Evolutionary conservation across 2,797 vertebrate genomes (phyloP), one percentile per base, ranked within the genome.

Genomic region (Salmo trutta): DNA sequence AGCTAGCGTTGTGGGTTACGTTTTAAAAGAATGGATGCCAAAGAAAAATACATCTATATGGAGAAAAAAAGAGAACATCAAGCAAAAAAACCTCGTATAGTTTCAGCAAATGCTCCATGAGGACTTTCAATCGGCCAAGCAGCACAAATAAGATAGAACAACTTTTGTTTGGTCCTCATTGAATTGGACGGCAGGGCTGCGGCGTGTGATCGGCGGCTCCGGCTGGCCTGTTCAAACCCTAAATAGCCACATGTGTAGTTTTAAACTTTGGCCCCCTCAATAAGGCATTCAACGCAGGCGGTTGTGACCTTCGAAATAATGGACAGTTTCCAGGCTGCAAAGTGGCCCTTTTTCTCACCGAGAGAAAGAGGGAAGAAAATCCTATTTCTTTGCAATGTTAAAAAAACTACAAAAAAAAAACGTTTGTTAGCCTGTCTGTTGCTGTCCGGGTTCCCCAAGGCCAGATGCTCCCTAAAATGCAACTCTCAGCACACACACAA

Each of bases 101-200:
- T 96, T 94, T 94, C 90, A 92, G 92, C 93, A 96, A 96, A 97
- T 96, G 95, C 95, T 83, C 90, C 84, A 83, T 84, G 82, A 93
- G 90, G 94, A 86, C 94, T 95, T 93, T 93, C 92, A 96, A 90
- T 94, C 96, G 95, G 91, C 94, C 96, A 96, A 94, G 97, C 97
- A 93, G 98, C 96, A 99, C 98, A 99, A 98, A 99, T 95, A 91
- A 96, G 96, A 96, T 96, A 92, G 96, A 97, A 96, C 95, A 95
- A 93, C 96, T 95, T 96, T 97, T 97, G 96, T 99, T 96, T 96
- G 94, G 93, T 91, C 88, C 87, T 95, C 95, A 97, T 97, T 97
- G 96, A 96, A 95, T 95, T 92, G 10, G 95, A 94, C 94, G 94
- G 92, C 90, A 92, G 93, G 93, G 92, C 95, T 90, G 95, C 81